Evolutionary conservation across 2,888 invertebrate species (phyloP).

Genomic region (Arrhopalites spinosus): DNA sequence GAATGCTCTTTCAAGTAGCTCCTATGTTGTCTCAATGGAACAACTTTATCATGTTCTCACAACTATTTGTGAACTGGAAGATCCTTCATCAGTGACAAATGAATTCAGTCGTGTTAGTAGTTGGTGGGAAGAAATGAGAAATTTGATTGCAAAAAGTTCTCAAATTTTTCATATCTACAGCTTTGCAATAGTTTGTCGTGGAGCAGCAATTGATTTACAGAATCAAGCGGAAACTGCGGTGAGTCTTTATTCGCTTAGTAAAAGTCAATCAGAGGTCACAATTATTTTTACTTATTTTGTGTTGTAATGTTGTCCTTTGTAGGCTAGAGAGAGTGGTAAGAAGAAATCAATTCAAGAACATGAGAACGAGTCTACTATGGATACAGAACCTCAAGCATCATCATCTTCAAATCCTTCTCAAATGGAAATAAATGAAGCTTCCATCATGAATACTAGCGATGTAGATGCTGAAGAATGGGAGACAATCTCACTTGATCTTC

Average conservation of each 20-base stretch:
- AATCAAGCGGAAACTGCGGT: constrained; percentile 51
- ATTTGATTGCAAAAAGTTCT: constrained; percentile 72
- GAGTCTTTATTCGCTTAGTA: constrained; percentile 18
- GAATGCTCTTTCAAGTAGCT: constrained; percentile 46
- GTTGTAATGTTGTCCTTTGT: neutral
- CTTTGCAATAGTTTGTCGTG: constrained; percentile 81
- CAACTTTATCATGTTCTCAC: constrained; percentile 48
- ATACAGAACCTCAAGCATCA: neutral
- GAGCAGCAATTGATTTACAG: constrained; percentile 68
- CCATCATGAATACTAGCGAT: constrained; percentile 1
- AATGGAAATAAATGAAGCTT: neutral
- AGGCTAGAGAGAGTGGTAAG: constrained; percentile 23
- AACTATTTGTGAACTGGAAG: constrained; percentile 66
- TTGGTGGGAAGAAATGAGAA: constrained; percentile 83
- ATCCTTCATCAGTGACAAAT: constrained; percentile 60
- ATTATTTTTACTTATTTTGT: no score
- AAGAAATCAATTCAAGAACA: neutral
- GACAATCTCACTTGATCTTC: constrained; percentile 80
- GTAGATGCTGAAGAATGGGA: constrained; percentile 71
- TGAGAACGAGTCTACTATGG: neutral
- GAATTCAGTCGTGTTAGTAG: constrained; percentile 73
- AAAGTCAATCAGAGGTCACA: no score
- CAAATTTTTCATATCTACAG: constrained; percentile 79
- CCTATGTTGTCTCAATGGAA: constrained; percentile 48
- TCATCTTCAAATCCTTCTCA: neutral